Base-by-base conservation (phyloP, 2,113 vertebrate genomes). In the Ptyas mucosa region DNA sequence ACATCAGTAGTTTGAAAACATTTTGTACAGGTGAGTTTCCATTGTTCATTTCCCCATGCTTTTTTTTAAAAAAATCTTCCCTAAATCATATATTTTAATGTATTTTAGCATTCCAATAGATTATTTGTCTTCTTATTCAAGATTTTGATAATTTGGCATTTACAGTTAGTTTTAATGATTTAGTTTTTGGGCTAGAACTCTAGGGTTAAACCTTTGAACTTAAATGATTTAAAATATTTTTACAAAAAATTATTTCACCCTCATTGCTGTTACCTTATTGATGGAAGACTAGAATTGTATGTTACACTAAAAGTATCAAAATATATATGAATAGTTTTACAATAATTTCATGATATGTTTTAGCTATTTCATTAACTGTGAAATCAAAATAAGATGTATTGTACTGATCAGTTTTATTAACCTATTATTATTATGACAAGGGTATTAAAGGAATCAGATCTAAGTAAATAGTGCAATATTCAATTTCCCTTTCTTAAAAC, bases 321-420 rank as follows among this genome's bases (percentile, higher is more conserved):
- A 0, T 1, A 8, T 85, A 9, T 29, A 43, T 14, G 1, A 49
- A 54, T 21, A 9, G 87, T 8, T 0, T 3, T 10, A 8, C 0
- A 0, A 29, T 61, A n/a, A 61, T 90, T 57, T 49, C 26, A 87
- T 81, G 5, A 1, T 53, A 86, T 91, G 18, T 52, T 55, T 20
- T 29, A 88, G 61, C 24, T 55, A 23, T 39, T 81, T 39, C 39
- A 39, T 81, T 39, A 81, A 81, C 34, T 81, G 8, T 53, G 11
- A n/a, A 55, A 58, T 3, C 5, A 24, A 23, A 91, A 34, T 58
- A 93, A 75, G 21, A 53, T 14, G 53, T 18, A 20, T n/a, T 57
- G 20, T 93, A 14, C 24, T 39, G 87, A 53, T 93, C 52, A 23
- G 46, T 85, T 93, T 39, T 58, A n/a, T 92, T 89, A 92, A 52